A percentile compares a stretch with the other conserved stretches of the same genome.
Conservation (phyloP, 2,797 vertebrate species). For the Hirundo rustica region DNA sequence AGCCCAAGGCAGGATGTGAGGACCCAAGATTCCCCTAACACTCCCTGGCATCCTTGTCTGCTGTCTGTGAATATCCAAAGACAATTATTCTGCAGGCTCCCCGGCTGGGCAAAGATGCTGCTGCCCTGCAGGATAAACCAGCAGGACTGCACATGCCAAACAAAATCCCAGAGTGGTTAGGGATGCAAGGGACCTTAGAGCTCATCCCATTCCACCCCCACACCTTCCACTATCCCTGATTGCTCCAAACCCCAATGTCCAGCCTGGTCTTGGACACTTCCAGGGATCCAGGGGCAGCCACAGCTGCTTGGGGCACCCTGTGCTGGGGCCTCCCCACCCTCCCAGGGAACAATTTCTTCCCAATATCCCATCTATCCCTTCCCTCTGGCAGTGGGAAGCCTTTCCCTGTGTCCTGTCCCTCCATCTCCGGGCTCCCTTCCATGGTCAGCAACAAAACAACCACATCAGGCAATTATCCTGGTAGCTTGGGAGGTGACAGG, state of each 20-base stretch:
- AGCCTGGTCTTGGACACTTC: fast-evolving
- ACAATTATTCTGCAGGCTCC: neutral
- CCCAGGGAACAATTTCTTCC: fast-evolving
- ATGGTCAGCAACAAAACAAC: neutral
- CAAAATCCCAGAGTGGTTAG: neutral
- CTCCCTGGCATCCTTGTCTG: neutral
- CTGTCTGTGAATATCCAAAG: neutral
- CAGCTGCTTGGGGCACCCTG: neutral
- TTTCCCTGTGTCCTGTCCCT: neutral
- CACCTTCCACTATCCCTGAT: fast-evolving
- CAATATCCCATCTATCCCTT: fast-evolving
- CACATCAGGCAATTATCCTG: neutral
- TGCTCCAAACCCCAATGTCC: neutral
- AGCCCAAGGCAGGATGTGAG: neutral
- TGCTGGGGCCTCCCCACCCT: neutral
- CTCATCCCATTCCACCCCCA: fast-evolving
- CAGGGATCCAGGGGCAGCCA: neutral
- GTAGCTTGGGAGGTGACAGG: neutral
- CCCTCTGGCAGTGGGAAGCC: neutral
- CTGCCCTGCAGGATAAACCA: neutral
- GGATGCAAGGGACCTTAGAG: neutral
- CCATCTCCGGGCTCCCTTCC: neutral
- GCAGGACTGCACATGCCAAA: neutral
- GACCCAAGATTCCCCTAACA: neutral
- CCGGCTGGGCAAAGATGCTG: neutral